Conservation (phyloP, 1,140 invertebrate species). For the Neocloeon triangulifer region DNA sequence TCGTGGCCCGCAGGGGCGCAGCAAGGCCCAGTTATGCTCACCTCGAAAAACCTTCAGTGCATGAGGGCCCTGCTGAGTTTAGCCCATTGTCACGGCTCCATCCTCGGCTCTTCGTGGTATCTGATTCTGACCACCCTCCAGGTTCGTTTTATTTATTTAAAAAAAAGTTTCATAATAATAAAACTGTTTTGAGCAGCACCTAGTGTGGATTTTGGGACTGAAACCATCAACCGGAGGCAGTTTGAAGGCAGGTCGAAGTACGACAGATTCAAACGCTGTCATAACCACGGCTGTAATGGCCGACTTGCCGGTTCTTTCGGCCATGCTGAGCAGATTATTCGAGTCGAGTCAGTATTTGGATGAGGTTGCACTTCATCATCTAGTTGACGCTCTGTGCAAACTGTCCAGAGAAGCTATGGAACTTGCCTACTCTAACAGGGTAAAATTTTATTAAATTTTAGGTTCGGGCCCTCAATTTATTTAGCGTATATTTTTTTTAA, state of each 20-base stretch:
- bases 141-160: constrained; percentile 8
- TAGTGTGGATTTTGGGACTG: constrained; percentile 93
- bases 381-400: constrained; percentile 92
- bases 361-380: constrained; percentile 83
- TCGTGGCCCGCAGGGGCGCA: constrained; percentile 47
- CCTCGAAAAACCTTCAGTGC: constrained; percentile 90
- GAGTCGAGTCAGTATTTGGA: constrained; percentile 86
- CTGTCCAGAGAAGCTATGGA: constrained; percentile 94
- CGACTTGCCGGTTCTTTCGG: constrained; percentile 76
- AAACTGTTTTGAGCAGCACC: too few relatives aligned
- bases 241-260: constrained; percentile 47
- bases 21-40: constrained; percentile 94
- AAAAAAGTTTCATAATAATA: background rate
- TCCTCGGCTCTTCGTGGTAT: constrained; percentile 85
- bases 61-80: constrained; percentile 75
- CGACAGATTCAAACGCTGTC: constrained; percentile 64
- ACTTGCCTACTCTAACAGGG: constrained; percentile 79
- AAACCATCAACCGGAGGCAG: constrained; percentile 84
- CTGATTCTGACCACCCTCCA: constrained; percentile 81
- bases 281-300: constrained; percentile 91
- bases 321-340: constrained; percentile 81
- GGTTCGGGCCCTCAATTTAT: too few relatives aligned
- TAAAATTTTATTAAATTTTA: too few relatives aligned
- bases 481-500: constrained; percentile 4
- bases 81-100: constrained; percentile 78